Percentiles rank a stretch among this genome's conserved stretches.
Conservation (phyloP, 2,797 vertebrate genomes). For the Columba guinea region DNA sequence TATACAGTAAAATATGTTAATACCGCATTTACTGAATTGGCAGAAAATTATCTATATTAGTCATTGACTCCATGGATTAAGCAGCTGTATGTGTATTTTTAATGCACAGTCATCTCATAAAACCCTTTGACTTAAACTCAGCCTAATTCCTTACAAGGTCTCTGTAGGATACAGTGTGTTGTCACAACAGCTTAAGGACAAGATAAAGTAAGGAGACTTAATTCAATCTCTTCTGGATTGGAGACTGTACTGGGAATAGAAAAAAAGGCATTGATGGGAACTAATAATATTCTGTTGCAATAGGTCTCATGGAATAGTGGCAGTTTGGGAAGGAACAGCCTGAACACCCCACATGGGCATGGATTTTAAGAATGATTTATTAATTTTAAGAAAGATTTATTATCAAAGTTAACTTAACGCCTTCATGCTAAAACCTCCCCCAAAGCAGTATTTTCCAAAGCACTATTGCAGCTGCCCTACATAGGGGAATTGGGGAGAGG, state of each 20-base stretch:
- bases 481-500: not conserved
- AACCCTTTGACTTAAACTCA: not conserved
- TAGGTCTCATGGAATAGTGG: not conserved
- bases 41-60: not conserved
- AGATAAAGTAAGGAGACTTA: slow-evolving; percentile 33
- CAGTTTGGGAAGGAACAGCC: not conserved
- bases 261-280: not conserved
- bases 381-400: not conserved
- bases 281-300: not conserved
- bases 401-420: not conserved
- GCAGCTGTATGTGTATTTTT: not conserved
- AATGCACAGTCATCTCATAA: not conserved
- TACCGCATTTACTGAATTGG: not conserved
- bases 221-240: slow-evolving; percentile 35
- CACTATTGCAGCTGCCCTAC: not conserved
- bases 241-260: not conserved
- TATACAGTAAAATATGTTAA: not conserved
- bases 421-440: not conserved
- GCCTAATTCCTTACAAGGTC: slow-evolving; percentile 7
- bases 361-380: not conserved
- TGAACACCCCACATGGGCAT: not conserved
- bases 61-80: not conserved
- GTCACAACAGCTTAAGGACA: slow-evolving; percentile 36
- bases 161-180: not conserved
- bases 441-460: not conserved